Percentiles rank a stretch among this genome's conserved stretches.
phyloP scores from a whole-genome alignment of 2,113 vertebrate genomes.

The Scopus umbretta region DNA sequence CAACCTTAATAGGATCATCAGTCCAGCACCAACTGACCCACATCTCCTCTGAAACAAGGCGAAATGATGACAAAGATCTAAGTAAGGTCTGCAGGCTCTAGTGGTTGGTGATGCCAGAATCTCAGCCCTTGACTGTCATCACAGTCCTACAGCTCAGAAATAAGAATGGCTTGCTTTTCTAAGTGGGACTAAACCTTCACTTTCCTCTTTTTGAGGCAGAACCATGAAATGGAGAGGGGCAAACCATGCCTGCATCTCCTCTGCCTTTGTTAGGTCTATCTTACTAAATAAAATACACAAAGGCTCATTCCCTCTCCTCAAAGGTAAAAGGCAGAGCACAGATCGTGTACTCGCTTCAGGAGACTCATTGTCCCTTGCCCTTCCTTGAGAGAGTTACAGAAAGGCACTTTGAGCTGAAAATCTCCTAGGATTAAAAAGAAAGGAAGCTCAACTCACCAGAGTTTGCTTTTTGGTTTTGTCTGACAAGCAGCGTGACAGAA shows the following conservation, averaged over 20 bases:
- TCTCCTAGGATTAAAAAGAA: not conserved
- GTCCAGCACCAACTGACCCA: not conserved
- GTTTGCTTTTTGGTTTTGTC: not conserved
- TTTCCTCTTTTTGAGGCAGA: not conserved
- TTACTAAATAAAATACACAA: not conserved
- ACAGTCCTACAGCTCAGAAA: not conserved
- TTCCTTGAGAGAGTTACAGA: not conserved
- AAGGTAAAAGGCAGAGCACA: not conserved
- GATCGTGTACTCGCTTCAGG: rapidly evolving
- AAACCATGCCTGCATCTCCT: not conserved
- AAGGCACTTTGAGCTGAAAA: not conserved
- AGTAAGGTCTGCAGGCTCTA: not conserved
- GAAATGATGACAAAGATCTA: not conserved
- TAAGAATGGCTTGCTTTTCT: not conserved
- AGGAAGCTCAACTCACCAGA: not conserved
- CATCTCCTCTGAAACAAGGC: not conserved
- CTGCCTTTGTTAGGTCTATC: not conserved
- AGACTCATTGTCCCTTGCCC: not conserved
- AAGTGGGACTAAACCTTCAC: not conserved
- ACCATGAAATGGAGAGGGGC: not conserved
- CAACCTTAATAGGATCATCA: not conserved
- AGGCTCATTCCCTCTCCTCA: not conserved
- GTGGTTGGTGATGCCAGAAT: not conserved
- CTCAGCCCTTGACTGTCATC: not conserved
- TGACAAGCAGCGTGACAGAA: not conserved